Base-by-base conservation (phyloP, 2,888 invertebrate genomes). In the Phoenoteleia sp. region DNA sequence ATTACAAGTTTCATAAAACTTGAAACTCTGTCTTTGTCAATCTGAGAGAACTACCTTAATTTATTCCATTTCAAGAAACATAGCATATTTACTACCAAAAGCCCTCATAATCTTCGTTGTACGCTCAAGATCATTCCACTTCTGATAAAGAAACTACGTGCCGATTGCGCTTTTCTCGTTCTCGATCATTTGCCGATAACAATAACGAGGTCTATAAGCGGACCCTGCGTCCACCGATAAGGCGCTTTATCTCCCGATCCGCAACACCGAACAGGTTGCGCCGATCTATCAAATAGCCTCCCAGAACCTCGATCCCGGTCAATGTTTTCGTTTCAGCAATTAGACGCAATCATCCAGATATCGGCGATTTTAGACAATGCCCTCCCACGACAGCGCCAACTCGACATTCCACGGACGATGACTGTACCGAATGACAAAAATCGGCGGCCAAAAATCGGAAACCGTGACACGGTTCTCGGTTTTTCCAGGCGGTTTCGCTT, bases 201-300 rank as follows among this genome's bases (percentile, higher is more conserved):
- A 62, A 74, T 74, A 74, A 74, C 62, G 62, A 74, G 74, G 36
- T 72, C 60, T 23, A 49, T 15, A 36, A 45, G 33, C 56, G 56
- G 71, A 71, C 45, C 47, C 45, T 17, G 4, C 42, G 13, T 13
- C 25, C 7, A 13, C 15, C 60, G 62, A 62, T 62, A 62, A 60
- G 25, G 17, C 45, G 23, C 47, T 47, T 71, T 56, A 74, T 74
- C 52, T 33, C 23, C 0, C 39, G 39, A 60, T 52, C 23, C 19
- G 47, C 39, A 33, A 49, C 25, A 42, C 11, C 19, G 36, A 74
- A 62, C 62, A 74, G 60, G 62, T 62, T 72, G 23, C n/a, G 15
- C 0, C 15, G 25, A 21, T 58, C 58, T 58, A 6, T 71, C 19
- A 27, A 7, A 33, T 13, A 36, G 36, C 4, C 36, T 29, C 25